These are phyloP conservation scores for Megalurothrips usitatus DNA, from an alignment of 2,888 invertebrate species.

Conservation along the genomic window DNA sequence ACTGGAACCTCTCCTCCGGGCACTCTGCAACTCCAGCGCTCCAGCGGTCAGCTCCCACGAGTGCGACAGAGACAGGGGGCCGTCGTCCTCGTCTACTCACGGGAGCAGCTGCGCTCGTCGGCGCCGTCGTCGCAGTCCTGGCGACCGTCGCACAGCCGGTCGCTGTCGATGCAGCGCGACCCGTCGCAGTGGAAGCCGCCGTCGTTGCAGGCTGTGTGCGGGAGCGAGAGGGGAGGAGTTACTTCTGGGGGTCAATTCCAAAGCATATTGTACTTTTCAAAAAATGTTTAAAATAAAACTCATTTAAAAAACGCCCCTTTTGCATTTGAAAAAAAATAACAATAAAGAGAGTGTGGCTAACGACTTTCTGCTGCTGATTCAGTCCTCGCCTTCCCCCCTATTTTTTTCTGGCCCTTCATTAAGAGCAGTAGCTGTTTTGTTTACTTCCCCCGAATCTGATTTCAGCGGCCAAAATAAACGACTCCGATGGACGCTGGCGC, in stretches of 20 bases:
- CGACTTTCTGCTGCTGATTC: too few relatives aligned
- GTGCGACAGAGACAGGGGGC: too few relatives aligned
- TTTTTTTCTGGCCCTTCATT: too few relatives aligned
- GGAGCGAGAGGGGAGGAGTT: not conserved
- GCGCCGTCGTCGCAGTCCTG: slow-evolving; percentile 3
- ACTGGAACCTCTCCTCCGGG: not conserved
- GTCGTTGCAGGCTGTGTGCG: not conserved
- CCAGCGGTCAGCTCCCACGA: not conserved
- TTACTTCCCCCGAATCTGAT: too few relatives aligned
- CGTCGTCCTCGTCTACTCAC: not conserved
- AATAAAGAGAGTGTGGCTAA: too few relatives aligned
- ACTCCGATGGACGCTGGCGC: too few relatives aligned
- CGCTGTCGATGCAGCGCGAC: slow-evolving; percentile 16
- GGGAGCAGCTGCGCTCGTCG: slow-evolving; percentile 2
- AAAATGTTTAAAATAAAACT: not conserved
- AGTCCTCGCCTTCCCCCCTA: too few relatives aligned
- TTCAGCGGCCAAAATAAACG: too few relatives aligned
- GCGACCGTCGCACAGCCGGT: slow-evolving; percentile 11
- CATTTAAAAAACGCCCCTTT: too few relatives aligned
- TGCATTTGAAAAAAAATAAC: too few relatives aligned
- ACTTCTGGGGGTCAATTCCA: not conserved
- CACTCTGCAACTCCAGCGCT: not conserved
- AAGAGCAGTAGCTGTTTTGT: too few relatives aligned
- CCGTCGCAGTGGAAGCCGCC: slow-evolving; percentile 18
- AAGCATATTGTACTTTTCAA: not conserved